These are phyloP conservation scores for Aelia acuminata DNA, from an alignment of 2,888 invertebrate genomes.

Conservation along the genomic window DNA sequence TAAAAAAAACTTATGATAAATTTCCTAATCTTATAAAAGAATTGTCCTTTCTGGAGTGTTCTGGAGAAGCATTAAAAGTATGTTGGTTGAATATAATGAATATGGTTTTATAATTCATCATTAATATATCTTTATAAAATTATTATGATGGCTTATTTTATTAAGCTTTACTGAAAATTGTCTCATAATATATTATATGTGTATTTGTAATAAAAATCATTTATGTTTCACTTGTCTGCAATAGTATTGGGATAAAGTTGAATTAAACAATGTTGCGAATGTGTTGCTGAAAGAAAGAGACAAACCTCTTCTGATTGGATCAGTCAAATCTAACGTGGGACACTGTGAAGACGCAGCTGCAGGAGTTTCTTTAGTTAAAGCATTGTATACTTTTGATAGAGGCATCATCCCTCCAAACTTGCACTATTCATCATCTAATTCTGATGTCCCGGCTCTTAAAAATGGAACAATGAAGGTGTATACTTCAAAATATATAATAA, in stretches of 20 bases:
- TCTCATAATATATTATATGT: no score
- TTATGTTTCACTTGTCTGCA: neutral
- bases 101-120: neutral
- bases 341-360: conserved; percentile 73
- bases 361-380: conserved; percentile 71
- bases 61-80: conserved; percentile 60
- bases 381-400: conserved; percentile 65
- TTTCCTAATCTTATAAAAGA: conserved; percentile 71
- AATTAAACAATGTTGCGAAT: conserved; percentile 63
- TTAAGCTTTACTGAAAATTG: no score
- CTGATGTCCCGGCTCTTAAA: conserved; percentile 64
- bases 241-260: conserved; percentile 65
- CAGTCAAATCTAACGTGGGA: conserved; percentile 76
- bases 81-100: neutral
- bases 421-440: conserved; percentile 64
- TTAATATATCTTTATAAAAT: neutral
- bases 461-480: conserved; percentile 60
- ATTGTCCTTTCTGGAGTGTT: conserved; percentile 73
- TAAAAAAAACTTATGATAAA: conserved; percentile 71
- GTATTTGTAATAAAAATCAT: neutral
- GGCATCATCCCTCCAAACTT: conserved; percentile 67
- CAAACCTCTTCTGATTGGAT: conserved; percentile 73
- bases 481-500: neutral
- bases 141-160: no score
- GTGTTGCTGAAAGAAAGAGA: conserved; percentile 69